These are phyloP conservation scores for Pyrrhia umbra DNA, from an alignment of 2,888 invertebrate genomes.

Conservation along the genomic window DNA sequence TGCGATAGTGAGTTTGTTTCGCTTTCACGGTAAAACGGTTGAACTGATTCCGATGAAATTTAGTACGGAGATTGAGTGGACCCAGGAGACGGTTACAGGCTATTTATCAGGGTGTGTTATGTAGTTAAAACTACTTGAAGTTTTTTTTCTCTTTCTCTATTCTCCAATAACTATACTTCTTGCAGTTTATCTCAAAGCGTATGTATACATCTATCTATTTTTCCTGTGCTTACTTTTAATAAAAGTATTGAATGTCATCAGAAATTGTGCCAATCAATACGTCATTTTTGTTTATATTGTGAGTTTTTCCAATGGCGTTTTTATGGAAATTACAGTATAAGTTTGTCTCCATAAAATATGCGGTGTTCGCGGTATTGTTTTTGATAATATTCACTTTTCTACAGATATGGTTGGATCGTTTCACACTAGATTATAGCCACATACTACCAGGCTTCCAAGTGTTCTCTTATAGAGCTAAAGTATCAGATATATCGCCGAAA, in stretches of 20 bases:
- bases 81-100: too few relatives aligned
- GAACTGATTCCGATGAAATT: too few relatives aligned
- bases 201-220: too few relatives aligned
- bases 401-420: conserved; percentile 9
- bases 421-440: neutral
- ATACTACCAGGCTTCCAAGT: neutral
- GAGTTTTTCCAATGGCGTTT: conserved; percentile 15
- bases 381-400: conserved; percentile 21
- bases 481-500: conserved; percentile 33
- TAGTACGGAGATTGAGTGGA: too few relatives aligned
- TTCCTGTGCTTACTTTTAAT: neutral
- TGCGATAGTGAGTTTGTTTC: too few relatives aligned
- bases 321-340: conserved; percentile 37
- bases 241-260: conserved; percentile 12
- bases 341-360: conserved; percentile 27
- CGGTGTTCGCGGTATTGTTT: conserved; percentile 7
- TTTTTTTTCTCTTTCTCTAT: too few relatives aligned
- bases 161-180: neutral
- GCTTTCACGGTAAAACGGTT: too few relatives aligned
- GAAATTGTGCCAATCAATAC: neutral
- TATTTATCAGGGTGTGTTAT: too few relatives aligned
- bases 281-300: neutral
- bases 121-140: too few relatives aligned
- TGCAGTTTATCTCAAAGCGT: neutral
- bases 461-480: conserved; percentile 5